These are phyloP conservation scores for Synanthedon formicaeformis DNA, from an alignment of 2,888 invertebrate species.

Conservation along the genomic window DNA sequence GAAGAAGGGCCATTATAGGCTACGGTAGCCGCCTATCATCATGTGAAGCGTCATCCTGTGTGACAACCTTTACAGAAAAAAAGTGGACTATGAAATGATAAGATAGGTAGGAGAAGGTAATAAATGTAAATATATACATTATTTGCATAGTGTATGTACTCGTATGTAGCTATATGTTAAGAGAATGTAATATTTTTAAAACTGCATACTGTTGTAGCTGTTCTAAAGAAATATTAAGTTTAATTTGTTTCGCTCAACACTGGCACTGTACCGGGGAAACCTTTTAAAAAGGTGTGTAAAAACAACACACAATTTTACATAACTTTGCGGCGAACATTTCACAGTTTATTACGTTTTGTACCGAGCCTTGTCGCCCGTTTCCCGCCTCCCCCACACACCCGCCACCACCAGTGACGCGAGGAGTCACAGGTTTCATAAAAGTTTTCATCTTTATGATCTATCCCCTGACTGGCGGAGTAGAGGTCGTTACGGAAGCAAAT, in stretches of 20 bases:
- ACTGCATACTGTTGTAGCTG: background rate
- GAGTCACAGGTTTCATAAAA: conserved; percentile 46
- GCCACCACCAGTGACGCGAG: too few species aligned
- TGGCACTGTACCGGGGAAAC: conserved; percentile 7
- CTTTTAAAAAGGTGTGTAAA: conserved; percentile 15
- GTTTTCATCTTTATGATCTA: conserved; percentile 49
- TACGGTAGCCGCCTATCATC: too few species aligned
- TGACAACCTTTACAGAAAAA: too few species aligned
- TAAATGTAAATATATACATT: too few species aligned
- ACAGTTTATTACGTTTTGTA: conserved; percentile 47
- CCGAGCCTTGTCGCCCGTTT: conserved; percentile 21
- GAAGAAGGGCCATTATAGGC: too few species aligned
- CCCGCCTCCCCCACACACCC: conserved; percentile 11
- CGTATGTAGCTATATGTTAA: too few species aligned
- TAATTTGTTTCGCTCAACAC: conserved; percentile 8
- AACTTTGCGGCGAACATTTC: conserved; percentile 35
- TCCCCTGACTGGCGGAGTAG: conserved; percentile 15
- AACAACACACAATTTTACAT: conserved; percentile 23
- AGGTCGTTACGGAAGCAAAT: conserved; percentile 33
- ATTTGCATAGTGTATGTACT: too few species aligned
- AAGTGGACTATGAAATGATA: too few species aligned
- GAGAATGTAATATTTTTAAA: too few species aligned
- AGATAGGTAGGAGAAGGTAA: too few species aligned
- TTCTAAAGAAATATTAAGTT: conserved; percentile 2
- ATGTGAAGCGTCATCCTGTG: too few species aligned